Evolutionary conservation across 2,888 invertebrate genomes (phyloP).

Genomic region (Seira sanloemensis): DNA sequence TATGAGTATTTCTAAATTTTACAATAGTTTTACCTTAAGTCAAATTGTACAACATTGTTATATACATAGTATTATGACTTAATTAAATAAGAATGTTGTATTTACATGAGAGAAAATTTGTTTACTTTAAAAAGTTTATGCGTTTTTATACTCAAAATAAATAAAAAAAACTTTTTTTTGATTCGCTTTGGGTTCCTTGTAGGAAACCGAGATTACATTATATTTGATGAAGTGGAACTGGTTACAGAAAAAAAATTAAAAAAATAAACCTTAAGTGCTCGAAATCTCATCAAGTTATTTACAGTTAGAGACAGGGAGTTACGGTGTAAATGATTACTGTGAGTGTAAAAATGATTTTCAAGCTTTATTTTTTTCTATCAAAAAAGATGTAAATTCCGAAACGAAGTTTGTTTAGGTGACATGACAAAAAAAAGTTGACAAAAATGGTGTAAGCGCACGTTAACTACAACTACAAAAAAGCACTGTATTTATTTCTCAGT

Average conservation of each 20-base stretch:
- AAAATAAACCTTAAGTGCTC: slow-evolving; percentile 13
- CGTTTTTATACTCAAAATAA: slow-evolving; percentile 3
- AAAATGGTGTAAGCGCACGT: not conserved
- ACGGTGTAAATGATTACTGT: not conserved
- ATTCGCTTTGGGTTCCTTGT: slow-evolving; percentile 4
- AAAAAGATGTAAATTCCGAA: not conserved
- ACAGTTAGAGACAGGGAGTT: not conserved
- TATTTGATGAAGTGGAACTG: slow-evolving; percentile 19
- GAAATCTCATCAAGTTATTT: not conserved
- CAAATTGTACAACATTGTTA: no score
- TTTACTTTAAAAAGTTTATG: not conserved
- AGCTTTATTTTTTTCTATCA: not conserved
- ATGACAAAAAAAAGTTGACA: not conserved
- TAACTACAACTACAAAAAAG: no score
- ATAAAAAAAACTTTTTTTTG: not conserved
- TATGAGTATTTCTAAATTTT: not conserved
- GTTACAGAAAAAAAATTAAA: not conserved
- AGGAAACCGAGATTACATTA: slow-evolving; percentile 18
- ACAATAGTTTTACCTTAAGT: not conserved
- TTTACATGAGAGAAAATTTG: not conserved
- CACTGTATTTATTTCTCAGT: not conserved
- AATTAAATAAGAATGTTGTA: not conserved
- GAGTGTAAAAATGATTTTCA: not conserved
- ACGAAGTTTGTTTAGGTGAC: not conserved
- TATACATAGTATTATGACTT: no score